Conservation (phyloP, 2,113 vertebrate species). For the Rhea pennata region DNA sequence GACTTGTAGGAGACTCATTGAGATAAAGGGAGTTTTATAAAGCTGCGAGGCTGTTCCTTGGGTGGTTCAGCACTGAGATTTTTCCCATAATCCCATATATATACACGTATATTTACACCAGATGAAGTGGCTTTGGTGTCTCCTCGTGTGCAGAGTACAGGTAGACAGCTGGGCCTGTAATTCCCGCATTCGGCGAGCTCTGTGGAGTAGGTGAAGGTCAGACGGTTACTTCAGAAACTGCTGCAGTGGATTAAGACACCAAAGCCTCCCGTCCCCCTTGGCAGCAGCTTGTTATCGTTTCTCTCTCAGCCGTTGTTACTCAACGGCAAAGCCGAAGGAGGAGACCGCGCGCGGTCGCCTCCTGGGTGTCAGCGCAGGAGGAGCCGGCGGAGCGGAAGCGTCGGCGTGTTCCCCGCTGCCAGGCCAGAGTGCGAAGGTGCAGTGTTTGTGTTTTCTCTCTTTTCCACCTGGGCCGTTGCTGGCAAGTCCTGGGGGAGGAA, state of each 20-base stretch:
- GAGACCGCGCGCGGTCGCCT: accelerated
- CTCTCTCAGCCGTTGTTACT: accelerated
- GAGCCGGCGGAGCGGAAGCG: background rate
- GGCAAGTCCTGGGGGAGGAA: background rate
- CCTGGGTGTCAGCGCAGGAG: accelerated
- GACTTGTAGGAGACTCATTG: too few species aligned
- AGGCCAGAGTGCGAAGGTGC: background rate
- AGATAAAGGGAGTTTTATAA: too few species aligned
- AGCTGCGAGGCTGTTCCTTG: too few species aligned
- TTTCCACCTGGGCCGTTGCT: background rate
- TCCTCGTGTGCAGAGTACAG: too few species aligned
- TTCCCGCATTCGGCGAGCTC: background rate
- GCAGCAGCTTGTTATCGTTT: too few species aligned
- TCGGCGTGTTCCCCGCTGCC: accelerated
- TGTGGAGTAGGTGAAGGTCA: accelerated
- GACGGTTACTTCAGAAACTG: background rate
- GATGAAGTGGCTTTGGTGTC: too few species aligned
- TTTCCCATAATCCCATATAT: accelerated
- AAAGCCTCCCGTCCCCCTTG: background rate
- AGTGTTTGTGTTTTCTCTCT: background rate
- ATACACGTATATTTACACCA: background rate
- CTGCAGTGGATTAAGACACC: background rate
- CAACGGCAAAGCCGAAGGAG: background rate
- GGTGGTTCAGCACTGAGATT: background rate
- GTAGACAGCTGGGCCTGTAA: too few species aligned